Evolutionary conservation across 2,888 invertebrate species (phyloP).

Genomic region (Coronaproctus castanopsis): DNA sequence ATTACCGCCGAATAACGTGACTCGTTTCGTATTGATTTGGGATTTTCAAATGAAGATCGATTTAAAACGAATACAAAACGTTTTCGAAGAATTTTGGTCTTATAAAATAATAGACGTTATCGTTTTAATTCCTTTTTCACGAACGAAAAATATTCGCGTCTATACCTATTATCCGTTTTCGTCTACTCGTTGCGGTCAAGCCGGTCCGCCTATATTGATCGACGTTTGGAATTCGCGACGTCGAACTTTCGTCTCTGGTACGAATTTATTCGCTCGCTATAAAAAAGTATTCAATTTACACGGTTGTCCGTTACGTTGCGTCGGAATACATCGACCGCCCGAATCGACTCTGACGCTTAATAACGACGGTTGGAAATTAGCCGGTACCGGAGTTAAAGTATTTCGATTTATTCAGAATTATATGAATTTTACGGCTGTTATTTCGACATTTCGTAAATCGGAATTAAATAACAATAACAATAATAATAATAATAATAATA

Average conservation of each 20-base stretch:
- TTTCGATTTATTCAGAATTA: slow-evolving; percentile 15
- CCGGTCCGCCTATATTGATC: slow-evolving; percentile 15
- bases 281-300: slow-evolving; percentile 14
- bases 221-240: slow-evolving; percentile 14
- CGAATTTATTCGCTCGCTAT: slow-evolving; percentile 9
- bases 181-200: slow-evolving; percentile 12
- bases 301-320: slow-evolving; percentile 15
- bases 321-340: slow-evolving; percentile 17
- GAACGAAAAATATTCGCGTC: slow-evolving; percentile 16
- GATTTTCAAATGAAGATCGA: slow-evolving; percentile 12
- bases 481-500: slow-evolving; percentile 3
- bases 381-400: slow-evolving; percentile 14
- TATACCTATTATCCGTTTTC: slow-evolving; percentile 16
- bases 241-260: slow-evolving; percentile 2
- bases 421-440: slow-evolving; percentile 15
- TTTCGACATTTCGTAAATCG: slow-evolving; percentile 3
- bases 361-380: slow-evolving; percentile 10
- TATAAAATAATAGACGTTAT: slow-evolving; percentile 21
- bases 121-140: slow-evolving; percentile 17
- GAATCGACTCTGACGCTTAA: slow-evolving; percentile 13
- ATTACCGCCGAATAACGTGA: slow-evolving; percentile 7
- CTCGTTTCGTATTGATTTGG: slow-evolving; percentile 5
- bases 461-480: slow-evolving; percentile 4
- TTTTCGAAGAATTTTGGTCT: slow-evolving; percentile 20
- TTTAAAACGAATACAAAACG: slow-evolving; percentile 14